Conservation (phyloP, 64 coral and sea anemone genomes). For the Pocillopora damicornis region DNA sequence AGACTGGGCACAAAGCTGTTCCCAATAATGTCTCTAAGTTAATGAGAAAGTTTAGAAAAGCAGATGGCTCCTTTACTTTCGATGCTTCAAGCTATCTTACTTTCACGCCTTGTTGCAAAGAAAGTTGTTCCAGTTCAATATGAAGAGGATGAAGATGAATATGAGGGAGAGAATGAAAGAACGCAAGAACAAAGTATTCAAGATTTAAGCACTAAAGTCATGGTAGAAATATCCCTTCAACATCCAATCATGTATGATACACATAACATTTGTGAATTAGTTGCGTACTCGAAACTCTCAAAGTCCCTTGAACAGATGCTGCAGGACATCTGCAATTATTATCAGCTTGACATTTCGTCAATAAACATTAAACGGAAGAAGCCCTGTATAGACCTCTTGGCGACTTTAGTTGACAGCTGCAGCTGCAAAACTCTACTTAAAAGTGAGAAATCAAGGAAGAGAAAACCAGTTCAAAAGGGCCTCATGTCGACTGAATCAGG, state of each 20-base stretch:
- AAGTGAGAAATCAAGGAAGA: background rate
- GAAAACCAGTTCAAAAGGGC: too few relatives aligned
- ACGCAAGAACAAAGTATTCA: slow-evolving; percentile 2
- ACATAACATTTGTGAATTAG: slow-evolving; percentile 40
- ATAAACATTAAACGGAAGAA: slow-evolving; percentile 29
- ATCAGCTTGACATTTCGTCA: slow-evolving; percentile 18
- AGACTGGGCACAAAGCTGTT: slow-evolving; percentile 12
- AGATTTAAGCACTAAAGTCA: slow-evolving; percentile 9
- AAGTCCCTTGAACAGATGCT: slow-evolving; percentile 32
- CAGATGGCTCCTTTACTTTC: slow-evolving; percentile 10
- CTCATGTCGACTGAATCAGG: too few relatives aligned
- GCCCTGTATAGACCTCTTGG: background rate
- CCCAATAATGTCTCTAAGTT: background rate
- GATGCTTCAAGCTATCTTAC: background rate
- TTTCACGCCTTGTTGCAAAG: slow-evolving; percentile 2
- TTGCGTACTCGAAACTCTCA: slow-evolving; percentile 5
- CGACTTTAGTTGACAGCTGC: background rate
- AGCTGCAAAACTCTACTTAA: background rate
- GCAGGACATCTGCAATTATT: background rate
- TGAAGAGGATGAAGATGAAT: background rate
- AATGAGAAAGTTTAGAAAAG: slow-evolving; percentile 29
- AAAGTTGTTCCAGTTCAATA: background rate
- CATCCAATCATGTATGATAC: slow-evolving; percentile 40
- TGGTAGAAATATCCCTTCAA: background rate
- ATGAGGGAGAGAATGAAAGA: background rate